phyloP scores from a whole-genome alignment of 2,888 invertebrate species.

The Stegophylla sp. region DNA sequence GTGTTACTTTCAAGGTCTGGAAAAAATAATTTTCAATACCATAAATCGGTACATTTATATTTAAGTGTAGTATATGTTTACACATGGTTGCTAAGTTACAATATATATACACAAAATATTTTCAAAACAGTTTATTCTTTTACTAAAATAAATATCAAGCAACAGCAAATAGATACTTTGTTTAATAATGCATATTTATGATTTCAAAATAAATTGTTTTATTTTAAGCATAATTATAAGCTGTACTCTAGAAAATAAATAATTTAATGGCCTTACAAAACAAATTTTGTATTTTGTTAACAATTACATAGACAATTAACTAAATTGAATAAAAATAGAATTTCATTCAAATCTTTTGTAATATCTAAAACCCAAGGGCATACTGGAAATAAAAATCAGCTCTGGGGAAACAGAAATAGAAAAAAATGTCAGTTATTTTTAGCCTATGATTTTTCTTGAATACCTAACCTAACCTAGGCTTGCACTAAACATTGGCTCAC shows the following conservation, averaged over 20 bases:
- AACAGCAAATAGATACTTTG: background rate
- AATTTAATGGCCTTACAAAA: background rate
- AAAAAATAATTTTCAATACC: slow-evolving; percentile 2
- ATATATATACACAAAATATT: background rate
- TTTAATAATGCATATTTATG: background rate
- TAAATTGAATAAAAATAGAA: too few relatives aligned
- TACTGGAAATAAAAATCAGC: too few relatives aligned
- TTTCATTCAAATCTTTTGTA: too few relatives aligned
- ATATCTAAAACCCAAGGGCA: too few relatives aligned
- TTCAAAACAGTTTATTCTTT: background rate
- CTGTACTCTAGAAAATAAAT: background rate
- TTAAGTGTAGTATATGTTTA: background rate
- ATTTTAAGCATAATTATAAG: background rate
- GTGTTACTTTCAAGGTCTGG: slow-evolving; percentile 43
- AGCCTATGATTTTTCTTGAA: too few relatives aligned
- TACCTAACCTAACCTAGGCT: too few relatives aligned
- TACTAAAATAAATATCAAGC: background rate
- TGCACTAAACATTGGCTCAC: too few relatives aligned
- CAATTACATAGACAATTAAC: background rate
- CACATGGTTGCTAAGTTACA: slow-evolving; percentile 39
- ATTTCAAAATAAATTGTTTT: background rate
- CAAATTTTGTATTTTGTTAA: background rate
- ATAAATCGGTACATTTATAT: background rate
- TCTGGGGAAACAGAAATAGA: too few relatives aligned
- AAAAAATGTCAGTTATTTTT: too few relatives aligned